Evolutionary conservation across 2,797 vertebrate genomes (phyloP), one percentile per base, ranked within the genome.

Genomic region (Rousettus madagascariensis): DNA sequence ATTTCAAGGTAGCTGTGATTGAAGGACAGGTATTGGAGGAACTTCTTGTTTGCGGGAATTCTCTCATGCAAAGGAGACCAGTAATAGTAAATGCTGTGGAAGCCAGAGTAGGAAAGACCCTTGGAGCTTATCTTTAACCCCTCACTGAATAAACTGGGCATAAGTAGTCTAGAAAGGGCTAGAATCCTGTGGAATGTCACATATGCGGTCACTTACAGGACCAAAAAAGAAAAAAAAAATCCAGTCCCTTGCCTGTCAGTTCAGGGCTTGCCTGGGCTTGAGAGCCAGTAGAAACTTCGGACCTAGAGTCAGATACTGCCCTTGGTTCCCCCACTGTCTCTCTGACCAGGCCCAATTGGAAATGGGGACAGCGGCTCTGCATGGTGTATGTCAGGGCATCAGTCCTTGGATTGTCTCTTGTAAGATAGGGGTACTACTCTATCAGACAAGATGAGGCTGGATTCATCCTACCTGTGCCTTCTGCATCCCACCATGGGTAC

Each of bases 131-230:
- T 82, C 33, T 95, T 30, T 59, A 92, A n/a, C 4, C 46, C 30
- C 36, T 93, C 28, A 26, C 41, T 74, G 8, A 30, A 61, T 66
- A 69, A 22, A 38, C 59, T 38, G 30, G 33, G 41, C 22, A 63
- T 63, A 19, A 13, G 74, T 59, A 91, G 51, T 46, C 57, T 41
- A 96, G 75, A 85, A 95, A 97, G 55, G 77, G 59, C 72, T 86
- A 74, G 72, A 71, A 82, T 87, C 28, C 72, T 96, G 43, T 28
- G n/a, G 38, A 88, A 51, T 72, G 6, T 61, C 33, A 63, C 22
- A 19, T 71, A 79, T 66, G 49, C 8, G 16, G 36, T 75, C 28
- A 55, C 61, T 85, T 77, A 59, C 26, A 86, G 72, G 82, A 17
- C 13, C 49, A 86, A 38, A 41, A 83, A 90, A 46, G 66, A 61